These are phyloP conservation scores for Penelope pileata DNA, from an alignment of 2,113 vertebrate genomes.

Conservation along the genomic window DNA sequence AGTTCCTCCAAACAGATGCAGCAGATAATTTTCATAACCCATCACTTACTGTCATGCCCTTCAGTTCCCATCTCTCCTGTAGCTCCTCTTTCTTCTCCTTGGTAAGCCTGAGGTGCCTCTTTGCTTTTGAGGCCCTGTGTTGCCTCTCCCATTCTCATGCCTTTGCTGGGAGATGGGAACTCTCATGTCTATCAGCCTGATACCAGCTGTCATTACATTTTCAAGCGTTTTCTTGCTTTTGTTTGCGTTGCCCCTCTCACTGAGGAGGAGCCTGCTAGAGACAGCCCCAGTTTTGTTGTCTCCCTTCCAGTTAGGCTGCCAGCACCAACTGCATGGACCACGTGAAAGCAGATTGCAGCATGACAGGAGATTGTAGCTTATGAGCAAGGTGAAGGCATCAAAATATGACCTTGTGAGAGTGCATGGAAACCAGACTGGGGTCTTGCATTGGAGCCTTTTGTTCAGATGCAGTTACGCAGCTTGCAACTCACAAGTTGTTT, in stretches of 20 bases:
- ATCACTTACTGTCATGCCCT: not conserved
- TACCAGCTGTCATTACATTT: not conserved
- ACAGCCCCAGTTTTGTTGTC: not conserved
- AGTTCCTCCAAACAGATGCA: not conserved
- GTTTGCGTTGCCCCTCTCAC: not conserved
- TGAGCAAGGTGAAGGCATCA: not conserved
- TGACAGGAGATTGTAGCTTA: not conserved
- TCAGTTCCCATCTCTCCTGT: not conserved
- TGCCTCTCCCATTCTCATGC: not conserved
- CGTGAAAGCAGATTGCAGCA: rapidly evolving
- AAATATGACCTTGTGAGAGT: not conserved
- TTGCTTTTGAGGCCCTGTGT: not conserved
- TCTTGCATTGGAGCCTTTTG: not conserved
- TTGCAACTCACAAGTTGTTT: not conserved
- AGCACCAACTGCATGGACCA: not conserved
- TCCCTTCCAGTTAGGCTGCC: not conserved
- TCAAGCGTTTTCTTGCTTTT: not conserved
- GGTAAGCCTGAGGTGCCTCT: not conserved
- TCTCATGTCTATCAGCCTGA: not conserved
- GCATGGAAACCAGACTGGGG: not conserved
- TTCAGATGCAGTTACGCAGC: rapidly evolving
- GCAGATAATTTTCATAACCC: not conserved
- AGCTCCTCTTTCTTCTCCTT: not conserved
- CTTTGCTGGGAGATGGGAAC: not conserved
- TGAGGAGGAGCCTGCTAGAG: not conserved